A percentile compares a stretch with the other conserved stretches of the same genome.
phyloP scores from a whole-genome alignment of 2,888 invertebrate genomes.

The Lithophane leautieri region DNA sequence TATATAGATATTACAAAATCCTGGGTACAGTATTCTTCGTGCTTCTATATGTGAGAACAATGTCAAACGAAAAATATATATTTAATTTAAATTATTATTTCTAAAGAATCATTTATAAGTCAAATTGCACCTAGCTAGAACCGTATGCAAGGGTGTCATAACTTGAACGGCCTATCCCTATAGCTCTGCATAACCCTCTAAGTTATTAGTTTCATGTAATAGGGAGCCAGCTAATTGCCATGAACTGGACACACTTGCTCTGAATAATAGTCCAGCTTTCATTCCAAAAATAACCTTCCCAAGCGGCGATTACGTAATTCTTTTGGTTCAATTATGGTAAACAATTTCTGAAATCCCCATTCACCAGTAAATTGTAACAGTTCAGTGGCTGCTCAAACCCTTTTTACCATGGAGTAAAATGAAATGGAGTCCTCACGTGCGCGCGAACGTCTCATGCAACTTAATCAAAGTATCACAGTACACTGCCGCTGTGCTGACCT shows the following conservation, averaged over 20 bases:
- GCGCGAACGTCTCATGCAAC: too few species aligned
- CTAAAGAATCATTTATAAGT: too few species aligned
- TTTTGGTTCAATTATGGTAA: slow-evolving; percentile 8
- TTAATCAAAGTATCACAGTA: too few species aligned
- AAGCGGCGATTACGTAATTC: background rate
- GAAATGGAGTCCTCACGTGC: background rate
- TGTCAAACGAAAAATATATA: too few species aligned
- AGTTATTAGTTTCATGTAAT: background rate
- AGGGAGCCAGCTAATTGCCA: background rate
- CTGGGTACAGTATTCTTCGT: too few species aligned
- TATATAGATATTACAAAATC: too few species aligned
- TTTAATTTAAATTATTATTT: too few species aligned
- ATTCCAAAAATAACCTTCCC: slow-evolving; percentile 4
- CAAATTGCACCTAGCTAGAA: too few species aligned
- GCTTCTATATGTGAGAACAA: too few species aligned
- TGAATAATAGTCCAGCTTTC: background rate
- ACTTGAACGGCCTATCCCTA: too few species aligned
- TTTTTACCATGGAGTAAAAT: slow-evolving; percentile 5
- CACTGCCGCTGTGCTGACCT: background rate
- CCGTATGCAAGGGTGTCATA: too few species aligned
- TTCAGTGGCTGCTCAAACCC: background rate
- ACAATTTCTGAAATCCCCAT: slow-evolving; percentile 5
- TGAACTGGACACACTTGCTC: background rate
- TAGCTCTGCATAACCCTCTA: too few species aligned
- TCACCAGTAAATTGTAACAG: slow-evolving; percentile 21